These are phyloP conservation scores for Drosophila recens DNA, from an alignment of 2,888 invertebrate genomes.

Conservation along the genomic window DNA sequence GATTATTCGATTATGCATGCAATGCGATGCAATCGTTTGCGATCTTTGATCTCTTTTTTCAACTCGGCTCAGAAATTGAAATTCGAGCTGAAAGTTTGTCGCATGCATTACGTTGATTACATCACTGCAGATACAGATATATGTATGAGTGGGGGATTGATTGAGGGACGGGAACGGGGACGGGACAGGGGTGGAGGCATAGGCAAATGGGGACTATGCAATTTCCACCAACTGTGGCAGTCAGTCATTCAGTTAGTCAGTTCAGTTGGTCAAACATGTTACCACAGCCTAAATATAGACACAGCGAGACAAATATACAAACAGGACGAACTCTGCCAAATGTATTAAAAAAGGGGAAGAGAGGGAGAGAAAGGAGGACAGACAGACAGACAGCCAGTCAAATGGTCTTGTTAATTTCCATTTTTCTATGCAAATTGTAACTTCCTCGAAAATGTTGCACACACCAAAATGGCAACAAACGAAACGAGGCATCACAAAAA, in stretches of 20 bases:
- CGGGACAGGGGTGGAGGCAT: background rate
- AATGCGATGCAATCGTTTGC: conserved; percentile 69
- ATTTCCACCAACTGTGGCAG: conserved; percentile 70
- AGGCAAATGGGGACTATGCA: conserved; percentile 42
- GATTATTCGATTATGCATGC: conserved; percentile 67
- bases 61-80: conserved; percentile 62
- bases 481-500: conserved; percentile 71
- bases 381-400: conserved; percentile 67
- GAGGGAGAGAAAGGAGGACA: conserved; percentile 4
- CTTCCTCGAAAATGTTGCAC: conserved; percentile 75
- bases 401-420: conserved; percentile 83
- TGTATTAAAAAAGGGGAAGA: conserved; percentile 1
- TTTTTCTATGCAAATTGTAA: conserved; percentile 83
- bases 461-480: conserved; percentile 64
- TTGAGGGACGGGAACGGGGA: background rate
- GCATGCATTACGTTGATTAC: conserved; percentile 78
- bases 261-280: conserved; percentile 80
- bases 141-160: background rate
- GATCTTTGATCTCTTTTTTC: conserved; percentile 63
- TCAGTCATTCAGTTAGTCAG: conserved; percentile 81
- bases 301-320: conserved; percentile 61
- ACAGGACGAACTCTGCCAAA: conserved; percentile 64
- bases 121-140: conserved; percentile 57
- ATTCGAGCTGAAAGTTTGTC: conserved; percentile 77
- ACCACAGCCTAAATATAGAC: conserved; percentile 73